These are phyloP conservation scores for Cinclus mexicanus DNA, from an alignment of 2,113 vertebrate genomes.

Conservation along the genomic window DNA sequence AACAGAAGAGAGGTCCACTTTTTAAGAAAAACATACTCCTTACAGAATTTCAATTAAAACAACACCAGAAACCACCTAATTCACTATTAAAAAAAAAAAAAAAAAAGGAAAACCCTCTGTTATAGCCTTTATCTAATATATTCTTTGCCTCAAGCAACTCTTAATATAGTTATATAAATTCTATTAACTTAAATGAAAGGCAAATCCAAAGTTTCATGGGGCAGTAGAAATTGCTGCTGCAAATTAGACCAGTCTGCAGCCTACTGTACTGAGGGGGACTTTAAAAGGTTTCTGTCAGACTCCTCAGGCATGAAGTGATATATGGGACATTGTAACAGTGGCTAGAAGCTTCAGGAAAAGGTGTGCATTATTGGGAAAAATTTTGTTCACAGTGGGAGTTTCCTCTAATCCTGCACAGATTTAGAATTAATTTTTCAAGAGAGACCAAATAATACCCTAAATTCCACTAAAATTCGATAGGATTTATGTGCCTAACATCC, in stretches of 20 bases:
- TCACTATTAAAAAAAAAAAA: neutral
- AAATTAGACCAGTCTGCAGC: slow-evolving; percentile 35
- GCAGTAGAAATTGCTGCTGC: slow-evolving; percentile 4
- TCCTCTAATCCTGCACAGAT: slow-evolving; percentile 27
- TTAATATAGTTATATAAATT: slow-evolving; percentile 38
- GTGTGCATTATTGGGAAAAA: slow-evolving; percentile 16
- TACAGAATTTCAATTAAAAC: neutral
- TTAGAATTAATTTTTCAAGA: slow-evolving; percentile 47
- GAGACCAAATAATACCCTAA: slow-evolving; percentile 12
- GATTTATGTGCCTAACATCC: slow-evolving; percentile 24
- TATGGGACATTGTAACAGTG: neutral
- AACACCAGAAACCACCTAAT: neutral
- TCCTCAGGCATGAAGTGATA: neutral
- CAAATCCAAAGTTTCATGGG: slow-evolving; percentile 10
- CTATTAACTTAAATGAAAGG: slow-evolving; percentile 55
- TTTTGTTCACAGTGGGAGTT: slow-evolving; percentile 33
- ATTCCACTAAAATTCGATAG: slow-evolving; percentile 20
- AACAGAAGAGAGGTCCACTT: neutral
- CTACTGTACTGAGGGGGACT: neutral
- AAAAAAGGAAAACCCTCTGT: neutral
- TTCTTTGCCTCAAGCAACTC: slow-evolving; percentile 33
- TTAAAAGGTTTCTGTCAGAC: slow-evolving; percentile 12
- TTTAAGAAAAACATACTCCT: neutral
- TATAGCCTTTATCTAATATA: neutral
- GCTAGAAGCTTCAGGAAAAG: slow-evolving; percentile 17